Evolutionary conservation across 2,113 vertebrate species (phyloP).

Genomic region (Cromileptes altivelis): DNA sequence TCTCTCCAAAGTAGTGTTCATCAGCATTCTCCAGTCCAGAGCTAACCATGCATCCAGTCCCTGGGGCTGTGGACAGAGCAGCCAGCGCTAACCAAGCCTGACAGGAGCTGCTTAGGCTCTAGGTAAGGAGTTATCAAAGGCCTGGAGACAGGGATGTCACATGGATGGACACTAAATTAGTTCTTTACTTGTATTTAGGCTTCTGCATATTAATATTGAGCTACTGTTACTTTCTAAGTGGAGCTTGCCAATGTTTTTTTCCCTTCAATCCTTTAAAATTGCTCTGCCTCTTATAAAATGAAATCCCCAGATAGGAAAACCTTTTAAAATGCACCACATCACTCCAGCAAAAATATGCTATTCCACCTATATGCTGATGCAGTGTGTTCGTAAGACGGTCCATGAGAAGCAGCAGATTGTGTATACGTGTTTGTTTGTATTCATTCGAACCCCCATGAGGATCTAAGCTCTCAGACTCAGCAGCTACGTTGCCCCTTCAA

Average conservation of each 20-base stretch:
- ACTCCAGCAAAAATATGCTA: constrained; percentile 27
- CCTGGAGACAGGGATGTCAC: constrained; percentile 50
- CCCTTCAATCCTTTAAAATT: constrained; percentile 4
- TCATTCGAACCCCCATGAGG: constrained; percentile 39
- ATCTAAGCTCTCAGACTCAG: constrained; percentile 64
- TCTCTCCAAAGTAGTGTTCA: constrained; percentile 61
- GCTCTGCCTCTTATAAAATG: constrained; percentile 9
- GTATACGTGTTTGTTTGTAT: constrained; percentile 44
- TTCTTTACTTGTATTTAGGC: constrained; percentile 17
- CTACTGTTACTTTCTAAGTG: constrained; percentile 20
- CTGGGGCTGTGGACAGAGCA: constrained; percentile 70
- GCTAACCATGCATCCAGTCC: constrained; percentile 71
- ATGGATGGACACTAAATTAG: constrained; percentile 44
- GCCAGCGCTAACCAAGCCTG: constrained; percentile 74
- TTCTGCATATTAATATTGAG: constrained; percentile 16
- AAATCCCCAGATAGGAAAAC: constrained; percentile 28
- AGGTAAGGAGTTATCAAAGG: constrained; percentile 68
- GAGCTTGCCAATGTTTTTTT: constrained; percentile 8
- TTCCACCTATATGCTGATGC: constrained; percentile 47
- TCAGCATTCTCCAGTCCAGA: constrained; percentile 62
- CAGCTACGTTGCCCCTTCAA: constrained; percentile 63
- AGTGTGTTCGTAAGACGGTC: constrained; percentile 19
- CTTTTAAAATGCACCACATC: constrained; percentile 43
- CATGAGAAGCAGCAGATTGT: constrained; percentile 43
- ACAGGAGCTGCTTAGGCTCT: constrained; percentile 72